Evolutionary conservation across 2,113 vertebrate genomes (phyloP), one percentile per base, ranked within the genome.

Genomic region (Eptesicus fuscus): DNA sequence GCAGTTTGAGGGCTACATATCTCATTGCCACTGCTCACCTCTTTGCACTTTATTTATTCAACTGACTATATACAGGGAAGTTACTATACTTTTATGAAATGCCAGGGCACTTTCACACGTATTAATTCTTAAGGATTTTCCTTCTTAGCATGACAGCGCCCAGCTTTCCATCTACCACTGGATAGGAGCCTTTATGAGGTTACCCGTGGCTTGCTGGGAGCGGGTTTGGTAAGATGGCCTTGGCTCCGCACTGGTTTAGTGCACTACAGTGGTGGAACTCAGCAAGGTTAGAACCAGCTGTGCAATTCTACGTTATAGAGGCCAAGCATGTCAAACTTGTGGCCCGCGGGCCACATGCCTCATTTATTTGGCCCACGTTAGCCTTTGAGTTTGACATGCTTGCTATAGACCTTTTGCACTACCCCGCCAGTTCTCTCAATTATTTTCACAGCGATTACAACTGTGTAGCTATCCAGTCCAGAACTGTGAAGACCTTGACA

Each of bases 401-500:
- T 28, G 59, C 8, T 51, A 1, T 8, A 71, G 23, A 51, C 25
- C 12, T 32, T 92, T 70, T 5, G 28, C 30, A 28, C 49, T 25
- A 6, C 18, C 35, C 35, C 16, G 74, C 32, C n/a, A 80, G 22
- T 7, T 42, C 88, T 32, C 71, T 65, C 35, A 42, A 20, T 25
- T 40, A 51, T 90, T 83, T 95, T 88, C 42, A 71, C 30, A 80
- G 13, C 44, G 71, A 35, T 42, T 40, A 61, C 63, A 17, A 61
- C 0, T 7, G 2, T 61, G 22, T 79, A 28, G 71, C 59, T 77
- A n/a, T 74, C 59, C 51, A 28, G 2, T 30, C n/a, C 56, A 73
- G 35, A 63, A 82, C 59, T 70, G 11, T 37, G 51, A 17, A 69
- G 30, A n/a, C 47, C 44, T 59, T 82, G 59, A 77, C 40, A 61